Conservation (phyloP, 2,888 invertebrate species). For the Slavum lentiscoides region DNA sequence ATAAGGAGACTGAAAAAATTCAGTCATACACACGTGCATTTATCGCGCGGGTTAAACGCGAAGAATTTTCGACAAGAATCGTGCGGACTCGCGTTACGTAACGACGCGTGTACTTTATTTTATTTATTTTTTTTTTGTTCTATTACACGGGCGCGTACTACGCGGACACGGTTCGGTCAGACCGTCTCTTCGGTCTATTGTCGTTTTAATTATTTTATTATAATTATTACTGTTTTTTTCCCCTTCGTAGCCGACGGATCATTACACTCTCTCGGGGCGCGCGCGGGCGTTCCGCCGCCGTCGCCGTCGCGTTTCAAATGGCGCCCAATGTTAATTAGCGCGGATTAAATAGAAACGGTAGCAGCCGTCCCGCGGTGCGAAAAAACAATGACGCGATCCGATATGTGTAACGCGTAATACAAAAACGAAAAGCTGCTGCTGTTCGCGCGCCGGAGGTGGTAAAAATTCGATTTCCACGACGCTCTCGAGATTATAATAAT, state of each 20-base stretch:
- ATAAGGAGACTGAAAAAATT: no score
- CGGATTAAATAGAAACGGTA: constrained; percentile 52
- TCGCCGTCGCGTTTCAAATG: constrained; percentile 24
- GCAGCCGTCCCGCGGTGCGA: constrained; percentile 49
- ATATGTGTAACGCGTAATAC: neutral
- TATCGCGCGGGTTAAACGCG: no score
- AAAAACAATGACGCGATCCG: constrained; percentile 36
- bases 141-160: no score
- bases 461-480: constrained; percentile 50
- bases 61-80: no score
- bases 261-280: constrained; percentile 26
- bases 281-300: neutral
- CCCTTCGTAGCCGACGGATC: constrained; percentile 18
- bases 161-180: no score
- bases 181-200: neutral
- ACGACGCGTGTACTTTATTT: neutral
- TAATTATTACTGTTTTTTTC: constrained; percentile 1
- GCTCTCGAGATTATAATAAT: no score
- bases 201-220: constrained; percentile 4
- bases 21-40: no score
- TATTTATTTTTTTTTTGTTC: constrained; percentile 15
- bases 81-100: no score
- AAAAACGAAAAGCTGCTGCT: neutral
- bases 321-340: constrained; percentile 53
- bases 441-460: constrained; percentile 47